phyloP scores from a whole-genome alignment of 2,888 invertebrate species.

The Dynastes maya region DNA sequence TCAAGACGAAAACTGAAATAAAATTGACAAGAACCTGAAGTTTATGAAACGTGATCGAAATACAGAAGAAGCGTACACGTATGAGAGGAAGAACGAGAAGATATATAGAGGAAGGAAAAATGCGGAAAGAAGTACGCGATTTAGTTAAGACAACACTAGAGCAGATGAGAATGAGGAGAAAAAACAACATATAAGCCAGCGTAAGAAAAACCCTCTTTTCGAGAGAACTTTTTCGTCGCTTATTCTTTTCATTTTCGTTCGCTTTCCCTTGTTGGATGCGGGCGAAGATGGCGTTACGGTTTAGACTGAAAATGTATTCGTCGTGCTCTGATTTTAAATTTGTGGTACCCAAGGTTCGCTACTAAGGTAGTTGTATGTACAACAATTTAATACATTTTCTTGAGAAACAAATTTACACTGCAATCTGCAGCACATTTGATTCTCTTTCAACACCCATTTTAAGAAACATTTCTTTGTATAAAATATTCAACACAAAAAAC shows the following conservation, averaged over 20 bases:
- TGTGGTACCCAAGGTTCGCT: background rate
- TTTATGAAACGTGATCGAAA: constrained; percentile 51
- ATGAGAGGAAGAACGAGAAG: background rate
- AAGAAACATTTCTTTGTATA: too few relatives aligned
- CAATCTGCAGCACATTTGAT: too few relatives aligned
- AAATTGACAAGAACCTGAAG: constrained; percentile 49
- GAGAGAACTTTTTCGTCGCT: constrained; percentile 2
- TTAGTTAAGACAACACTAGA: constrained; percentile 43
- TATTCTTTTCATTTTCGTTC: constrained; percentile 8
- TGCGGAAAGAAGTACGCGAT: constrained; percentile 27
- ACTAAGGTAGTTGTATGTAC: too few relatives aligned
- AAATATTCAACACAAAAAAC: too few relatives aligned
- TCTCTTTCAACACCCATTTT: too few relatives aligned
- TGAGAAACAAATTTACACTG: too few relatives aligned
- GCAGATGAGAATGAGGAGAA: constrained; percentile 37
- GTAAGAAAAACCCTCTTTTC: constrained; percentile 18
- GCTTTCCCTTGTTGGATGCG: constrained; percentile 17
- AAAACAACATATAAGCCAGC: constrained; percentile 31
- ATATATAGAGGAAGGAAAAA: background rate
- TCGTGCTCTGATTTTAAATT: constrained; percentile 26
- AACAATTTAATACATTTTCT: too few relatives aligned
- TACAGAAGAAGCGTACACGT: constrained; percentile 27
- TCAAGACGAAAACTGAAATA: constrained; percentile 49
- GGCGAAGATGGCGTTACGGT: background rate
- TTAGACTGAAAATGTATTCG: background rate